Evolutionary conservation across 2,113 vertebrate genomes (phyloP).

Genomic region (Dascyllus trimaculatus): DNA sequence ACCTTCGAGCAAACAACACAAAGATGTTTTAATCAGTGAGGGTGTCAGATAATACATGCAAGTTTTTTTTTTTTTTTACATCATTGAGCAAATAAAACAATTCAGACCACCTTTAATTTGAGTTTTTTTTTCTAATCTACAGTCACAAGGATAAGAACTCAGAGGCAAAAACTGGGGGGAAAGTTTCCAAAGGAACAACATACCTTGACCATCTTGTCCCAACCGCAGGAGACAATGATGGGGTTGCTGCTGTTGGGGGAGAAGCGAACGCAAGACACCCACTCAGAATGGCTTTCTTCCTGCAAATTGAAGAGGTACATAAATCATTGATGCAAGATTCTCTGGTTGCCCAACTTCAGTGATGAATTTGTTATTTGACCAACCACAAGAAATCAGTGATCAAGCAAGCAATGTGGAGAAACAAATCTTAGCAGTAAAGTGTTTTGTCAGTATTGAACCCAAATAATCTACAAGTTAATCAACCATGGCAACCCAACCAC

Average conservation of each 20-base stretch:
- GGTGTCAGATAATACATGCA: slow-evolving; percentile 61
- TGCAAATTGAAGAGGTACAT: slow-evolving; percentile 53
- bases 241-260: slow-evolving; percentile 99
- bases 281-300: slow-evolving; percentile 96
- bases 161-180: too few species aligned
- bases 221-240: slow-evolving; percentile 98
- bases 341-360: too few species aligned
- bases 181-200: background rate
- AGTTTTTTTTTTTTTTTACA: slow-evolving; percentile 18
- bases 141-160: too few species aligned
- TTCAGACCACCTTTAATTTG: too few species aligned
- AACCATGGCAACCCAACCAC: too few species aligned
- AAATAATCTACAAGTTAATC: too few species aligned
- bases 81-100: slow-evolving; percentile 53
- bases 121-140: too few species aligned
- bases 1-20: slow-evolving; percentile 84
- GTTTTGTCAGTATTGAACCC: too few species aligned
- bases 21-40: slow-evolving; percentile 55
- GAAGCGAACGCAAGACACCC: slow-evolving; percentile 96
- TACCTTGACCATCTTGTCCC: slow-evolving; percentile 98
- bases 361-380: too few species aligned
- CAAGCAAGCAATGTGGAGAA: too few species aligned
- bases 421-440: too few species aligned
- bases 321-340: slow-evolving; percentile 2
- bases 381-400: too few species aligned